Conservation (phyloP, 2,113 vertebrate genomes). For the Chaetura pelagica region DNA sequence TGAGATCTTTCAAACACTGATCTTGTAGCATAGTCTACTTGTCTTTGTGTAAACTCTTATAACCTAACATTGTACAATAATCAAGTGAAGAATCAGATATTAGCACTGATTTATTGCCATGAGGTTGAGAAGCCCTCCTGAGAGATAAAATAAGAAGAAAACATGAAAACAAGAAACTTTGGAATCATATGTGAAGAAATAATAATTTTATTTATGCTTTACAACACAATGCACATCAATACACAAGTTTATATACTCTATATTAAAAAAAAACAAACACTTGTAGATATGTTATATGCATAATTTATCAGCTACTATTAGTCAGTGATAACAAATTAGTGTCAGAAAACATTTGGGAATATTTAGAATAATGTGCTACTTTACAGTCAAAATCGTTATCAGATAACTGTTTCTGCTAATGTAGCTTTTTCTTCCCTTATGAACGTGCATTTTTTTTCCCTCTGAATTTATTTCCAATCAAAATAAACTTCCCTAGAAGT, state of each 20-base stretch:
- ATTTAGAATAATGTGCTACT: background rate
- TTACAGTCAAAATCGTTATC: background rate
- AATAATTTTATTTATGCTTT: background rate
- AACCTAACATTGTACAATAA: background rate
- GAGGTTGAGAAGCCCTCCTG: background rate
- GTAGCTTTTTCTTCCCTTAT: background rate
- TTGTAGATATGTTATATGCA: background rate
- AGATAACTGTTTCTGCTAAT: background rate
- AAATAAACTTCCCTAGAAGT: background rate
- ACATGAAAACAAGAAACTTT: background rate
- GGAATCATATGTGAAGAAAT: background rate
- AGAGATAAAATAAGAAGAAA: background rate
- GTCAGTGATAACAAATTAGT: background rate
- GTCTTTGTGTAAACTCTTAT: background rate
- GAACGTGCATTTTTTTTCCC: background rate
- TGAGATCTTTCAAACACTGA: background rate
- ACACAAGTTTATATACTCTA: background rate
- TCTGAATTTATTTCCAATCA: background rate
- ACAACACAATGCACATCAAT: background rate
- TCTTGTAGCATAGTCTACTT: background rate
- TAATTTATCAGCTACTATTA: background rate
- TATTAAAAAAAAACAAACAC: no score
- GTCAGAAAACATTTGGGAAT: background rate
- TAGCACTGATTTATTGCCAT: background rate
- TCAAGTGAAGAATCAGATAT: background rate